phyloP scores from a whole-genome alignment of 2,888 invertebrate species.

The Harpagoxenus sublaevis region DNA sequence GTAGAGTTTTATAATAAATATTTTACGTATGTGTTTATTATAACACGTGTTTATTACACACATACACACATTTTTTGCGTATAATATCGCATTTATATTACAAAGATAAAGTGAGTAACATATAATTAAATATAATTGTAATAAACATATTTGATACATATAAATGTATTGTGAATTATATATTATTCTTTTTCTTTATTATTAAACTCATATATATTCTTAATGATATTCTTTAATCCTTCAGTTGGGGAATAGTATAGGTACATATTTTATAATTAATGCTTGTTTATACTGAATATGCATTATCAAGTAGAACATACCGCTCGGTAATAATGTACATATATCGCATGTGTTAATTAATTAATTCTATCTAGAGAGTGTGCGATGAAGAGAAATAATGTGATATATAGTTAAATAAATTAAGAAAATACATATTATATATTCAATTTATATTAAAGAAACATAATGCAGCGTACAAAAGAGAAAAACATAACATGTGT shows the following conservation, averaged over 20 bases:
- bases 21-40: background rate
- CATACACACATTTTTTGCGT: background rate
- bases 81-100: background rate
- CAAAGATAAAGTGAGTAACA: background rate
- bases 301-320: background rate
- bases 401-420: background rate
- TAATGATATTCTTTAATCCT: background rate
- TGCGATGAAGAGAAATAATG: background rate
- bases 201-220: background rate
- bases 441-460: background rate
- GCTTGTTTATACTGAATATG: constrained; percentile 3
- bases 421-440: background rate
- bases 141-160: background rate
- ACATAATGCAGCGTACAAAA: background rate
- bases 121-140: background rate
- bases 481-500: background rate
- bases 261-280: background rate
- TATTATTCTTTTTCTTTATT: background rate
- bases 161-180: background rate
- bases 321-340: background rate
- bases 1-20: background rate
- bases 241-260: background rate
- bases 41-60: background rate
- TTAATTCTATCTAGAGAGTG: background rate
- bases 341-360: background rate